Base-by-base conservation (phyloP, 2,113 vertebrate species). In the Oceanodroma tethys region DNA sequence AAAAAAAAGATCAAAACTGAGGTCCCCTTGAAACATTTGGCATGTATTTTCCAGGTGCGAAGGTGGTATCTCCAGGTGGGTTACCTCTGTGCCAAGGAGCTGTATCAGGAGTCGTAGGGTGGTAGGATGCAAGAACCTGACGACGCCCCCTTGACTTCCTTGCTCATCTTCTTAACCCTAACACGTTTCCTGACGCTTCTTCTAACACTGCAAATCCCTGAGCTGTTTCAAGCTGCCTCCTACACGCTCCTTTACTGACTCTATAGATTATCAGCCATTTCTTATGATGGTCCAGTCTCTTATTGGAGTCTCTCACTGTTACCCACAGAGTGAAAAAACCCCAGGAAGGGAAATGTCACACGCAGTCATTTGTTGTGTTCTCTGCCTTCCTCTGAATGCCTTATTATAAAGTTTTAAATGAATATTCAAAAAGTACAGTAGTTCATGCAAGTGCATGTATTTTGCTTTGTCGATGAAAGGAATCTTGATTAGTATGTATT, bases 61-160 rank as follows among this genome's bases (percentile, higher is more conserved):
- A 60, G 45, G 32, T 47, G n/a, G 5, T 9, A 0, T 23, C n/a
- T 88, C 11, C 1, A 2, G 25, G 14, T 43, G 55, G 13, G 55
- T 58, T 78, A 30, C 56, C 36, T 80, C 50, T 11, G 2, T 22
- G 38, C 43, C 62, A 40, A 11, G 56, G 73, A 81, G 32, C 55
- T 1, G 0, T 19, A 2, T 7, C 5, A 2, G 43, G 66, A 47
- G n/a, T 13, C 0, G 0, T 4, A 22, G 52, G 42, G 23, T 48
- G 38, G 3, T 47, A 55, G 58, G n/a, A 34, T 71, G 16, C 48
- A 65, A 48, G 60, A 71, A 56, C 40, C 47, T 66, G 76, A 13
- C 0, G 8, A 3, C 74, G 29, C 5, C 29, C 29, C n/a, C 36
- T 67, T 70, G 65, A 12, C 17, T 73, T 27, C 45, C 18, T 73